Evolutionary conservation across 1,140 invertebrate genomes (phyloP), one percentile per base, ranked within the genome.

Genomic region (Formica exsecta): DNA sequence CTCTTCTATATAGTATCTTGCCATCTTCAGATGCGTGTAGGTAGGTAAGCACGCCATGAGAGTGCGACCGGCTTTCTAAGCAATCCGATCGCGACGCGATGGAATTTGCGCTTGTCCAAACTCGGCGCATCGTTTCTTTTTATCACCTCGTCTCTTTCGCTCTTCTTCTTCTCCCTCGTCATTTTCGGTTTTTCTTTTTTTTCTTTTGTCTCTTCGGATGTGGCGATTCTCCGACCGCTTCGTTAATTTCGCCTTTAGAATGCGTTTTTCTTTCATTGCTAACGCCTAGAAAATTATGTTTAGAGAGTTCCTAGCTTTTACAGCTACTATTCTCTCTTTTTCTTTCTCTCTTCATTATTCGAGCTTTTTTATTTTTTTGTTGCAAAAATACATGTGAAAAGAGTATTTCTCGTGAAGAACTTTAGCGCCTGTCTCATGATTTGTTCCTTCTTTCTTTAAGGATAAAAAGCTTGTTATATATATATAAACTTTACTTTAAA

Each of bases 31-130:
- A 90, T 89, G 90, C 41, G 85, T 62, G 59, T 25, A 65, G 71
- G 77, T 51, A 74, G 5, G 48, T 44, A 44, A 44, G 71, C 65
- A 51, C 44, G 57, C 48, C 85, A 71, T 59, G 74, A 81, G 86
- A 91, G 86, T 62, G 84, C 88, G 65, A 89, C 68, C 75, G 61
- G 89, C 86, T 80, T 86, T 90, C 91, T 92, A 90, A 91, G 89
- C 91, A 90, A 91, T 77, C 76, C 89, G 89, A 92, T 91, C 90
- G 71, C 80, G 91, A 90, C 90, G 89, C 91, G 91, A 77, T 89
- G 91, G 91, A 91, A 92, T 92, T 85, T 86, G 80, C 86, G 74
- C 89, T 88, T 73, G 64, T 85, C 74, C 87, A 85, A 87, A 91
- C 83, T 85, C 70, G 84, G 61, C 70, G 73, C 68, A 48, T 77